Evolutionary conservation across 1,140 invertebrate species (phyloP).

Genomic region (Drosophila nigrodunni): DNA sequence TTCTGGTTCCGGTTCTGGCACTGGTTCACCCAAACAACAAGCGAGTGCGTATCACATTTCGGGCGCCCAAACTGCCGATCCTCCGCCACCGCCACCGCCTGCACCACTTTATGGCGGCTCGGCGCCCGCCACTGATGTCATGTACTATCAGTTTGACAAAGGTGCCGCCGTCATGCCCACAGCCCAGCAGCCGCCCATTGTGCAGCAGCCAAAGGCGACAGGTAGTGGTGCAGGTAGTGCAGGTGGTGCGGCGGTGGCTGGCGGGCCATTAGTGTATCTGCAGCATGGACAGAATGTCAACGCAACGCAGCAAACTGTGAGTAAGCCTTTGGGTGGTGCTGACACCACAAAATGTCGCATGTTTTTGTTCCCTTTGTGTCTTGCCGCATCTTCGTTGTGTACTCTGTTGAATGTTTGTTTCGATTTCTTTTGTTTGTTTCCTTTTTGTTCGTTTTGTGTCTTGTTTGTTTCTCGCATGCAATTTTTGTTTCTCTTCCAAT

Average conservation of each 20-base stretch:
- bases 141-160: constrained; percentile 84
- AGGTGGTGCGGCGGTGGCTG: constrained; percentile 6
- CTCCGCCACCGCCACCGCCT: constrained; percentile 65
- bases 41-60: constrained; percentile 81
- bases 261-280: constrained; percentile 81
- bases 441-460: constrained; percentile 5
- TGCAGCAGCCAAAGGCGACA: constrained; percentile 76
- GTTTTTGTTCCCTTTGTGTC: constrained; percentile 42
- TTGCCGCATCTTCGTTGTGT: constrained; percentile 46
- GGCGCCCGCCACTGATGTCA: constrained; percentile 78
- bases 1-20: constrained; percentile 26
- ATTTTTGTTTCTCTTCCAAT: constrained; percentile 36
- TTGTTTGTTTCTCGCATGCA: constrained; percentile 14
- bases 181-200: constrained; percentile 59
- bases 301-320: constrained; percentile 82
- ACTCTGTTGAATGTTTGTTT: constrained; percentile 26
- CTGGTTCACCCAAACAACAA: constrained; percentile 64
- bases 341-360: constrained; percentile 72
- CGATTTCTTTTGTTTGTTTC: constrained; percentile 20
- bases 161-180: constrained; percentile 54
- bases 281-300: constrained; percentile 78
- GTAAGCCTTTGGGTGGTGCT: constrained; percentile 58
- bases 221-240: constrained; percentile 20
- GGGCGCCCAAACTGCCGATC: constrained; percentile 81
- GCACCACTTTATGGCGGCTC: constrained; percentile 73